phyloP scores from a whole-genome alignment of 1,140 invertebrate species.

The Caerostris extrusa region DNA sequence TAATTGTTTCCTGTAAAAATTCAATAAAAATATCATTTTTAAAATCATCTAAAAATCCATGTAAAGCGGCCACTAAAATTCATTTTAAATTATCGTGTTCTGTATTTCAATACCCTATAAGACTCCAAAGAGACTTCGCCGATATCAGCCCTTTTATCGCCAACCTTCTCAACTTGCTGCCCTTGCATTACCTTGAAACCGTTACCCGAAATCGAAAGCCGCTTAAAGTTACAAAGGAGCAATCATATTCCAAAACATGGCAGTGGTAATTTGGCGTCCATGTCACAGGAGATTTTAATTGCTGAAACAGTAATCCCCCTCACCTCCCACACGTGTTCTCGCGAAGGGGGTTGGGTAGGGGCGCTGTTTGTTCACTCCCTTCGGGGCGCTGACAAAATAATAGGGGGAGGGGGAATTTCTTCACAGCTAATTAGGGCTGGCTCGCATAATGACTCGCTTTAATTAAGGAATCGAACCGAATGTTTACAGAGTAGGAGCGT shows the following conservation, averaged over 20 bases:
- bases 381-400: slow-evolving; percentile 24
- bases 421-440: slow-evolving; percentile 26
- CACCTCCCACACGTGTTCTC: neutral
- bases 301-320: slow-evolving; percentile 19
- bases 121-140: too few species aligned
- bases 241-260: neutral
- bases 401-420: slow-evolving; percentile 17
- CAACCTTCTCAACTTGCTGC: neutral
- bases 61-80: too few species aligned
- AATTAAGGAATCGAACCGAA: slow-evolving; percentile 35
- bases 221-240: slow-evolving; percentile 26
- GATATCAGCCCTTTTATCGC: neutral
- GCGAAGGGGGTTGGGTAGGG: neutral
- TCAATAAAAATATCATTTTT: too few species aligned
- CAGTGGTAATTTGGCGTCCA: neutral
- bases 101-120: too few species aligned
- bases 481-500: slow-evolving; percentile 32
- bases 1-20: too few species aligned
- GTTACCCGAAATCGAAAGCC: neutral
- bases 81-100: too few species aligned
- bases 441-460: slow-evolving; percentile 40
- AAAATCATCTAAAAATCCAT: too few species aligned
- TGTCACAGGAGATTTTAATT: slow-evolving; percentile 26
- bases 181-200: neutral
- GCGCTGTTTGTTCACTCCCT: neutral